Percentiles rank a stretch among this genome's conserved stretches.
Evolutionary conservation across 35 echinoderm and acorn worm species (phyloP).

Genomic region (Hemicentrotus pulcherrimus): DNA sequence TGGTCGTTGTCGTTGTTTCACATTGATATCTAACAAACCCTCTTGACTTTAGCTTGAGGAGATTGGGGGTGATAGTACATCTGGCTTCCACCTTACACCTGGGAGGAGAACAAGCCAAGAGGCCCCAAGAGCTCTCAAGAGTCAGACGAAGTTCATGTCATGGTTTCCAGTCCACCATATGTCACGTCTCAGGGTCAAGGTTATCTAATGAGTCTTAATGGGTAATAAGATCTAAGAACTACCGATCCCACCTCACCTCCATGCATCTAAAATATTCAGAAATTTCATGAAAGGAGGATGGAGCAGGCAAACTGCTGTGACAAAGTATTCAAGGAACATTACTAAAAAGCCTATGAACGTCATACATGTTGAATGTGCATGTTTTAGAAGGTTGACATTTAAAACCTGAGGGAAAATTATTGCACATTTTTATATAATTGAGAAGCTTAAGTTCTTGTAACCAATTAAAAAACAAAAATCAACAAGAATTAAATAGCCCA

Average conservation of each 20-base stretch:
- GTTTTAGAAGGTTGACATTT: no score
- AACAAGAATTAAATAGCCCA: no score
- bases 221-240: neutral
- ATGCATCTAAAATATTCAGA: neutral
- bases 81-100: conserved; percentile 15
- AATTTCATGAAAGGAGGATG: neutral
- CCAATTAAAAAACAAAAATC: no score
- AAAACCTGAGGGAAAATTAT: no score
- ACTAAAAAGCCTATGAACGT: no score
- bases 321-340: no score
- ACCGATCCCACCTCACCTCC: neutral
- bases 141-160: neutral
- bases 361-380: no score
- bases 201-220: neutral
- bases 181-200: neutral
- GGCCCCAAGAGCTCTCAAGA: neutral
- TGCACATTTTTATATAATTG: no score
- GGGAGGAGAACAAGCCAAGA: neutral
- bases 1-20: neutral
- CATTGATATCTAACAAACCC: neutral
- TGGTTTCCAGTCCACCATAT: neutral
- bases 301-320: neutral
- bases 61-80: neutral
- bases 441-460: no score
- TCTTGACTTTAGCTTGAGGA: no score